phyloP scores from a whole-genome alignment of 2,113 vertebrate genomes.

The Epinephelus lanceolatus region DNA sequence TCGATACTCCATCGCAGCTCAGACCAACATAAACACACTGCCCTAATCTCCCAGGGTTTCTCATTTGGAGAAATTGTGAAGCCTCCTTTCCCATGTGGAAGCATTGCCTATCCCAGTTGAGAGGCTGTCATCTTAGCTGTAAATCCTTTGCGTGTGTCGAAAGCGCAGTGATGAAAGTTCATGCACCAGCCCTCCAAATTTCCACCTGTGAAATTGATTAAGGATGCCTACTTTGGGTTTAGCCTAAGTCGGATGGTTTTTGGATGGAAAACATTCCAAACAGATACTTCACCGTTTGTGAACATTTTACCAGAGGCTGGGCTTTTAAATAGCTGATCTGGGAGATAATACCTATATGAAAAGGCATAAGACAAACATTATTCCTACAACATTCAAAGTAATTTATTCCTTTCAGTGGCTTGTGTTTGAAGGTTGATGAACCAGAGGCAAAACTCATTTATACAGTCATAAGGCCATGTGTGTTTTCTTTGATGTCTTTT shows the following conservation, averaged over 20 bases:
- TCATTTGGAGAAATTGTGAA: slow-evolving; percentile 28
- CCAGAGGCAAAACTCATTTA: slow-evolving; percentile 33
- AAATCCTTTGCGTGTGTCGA: slow-evolving; percentile 50
- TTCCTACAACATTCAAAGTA: slow-evolving; percentile 10
- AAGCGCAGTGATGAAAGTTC: slow-evolving; percentile 38
- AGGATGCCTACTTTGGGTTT: slow-evolving; percentile 26
- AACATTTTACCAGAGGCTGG: slow-evolving; percentile 16
- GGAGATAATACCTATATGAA: background rate
- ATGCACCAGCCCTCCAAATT: slow-evolving; percentile 37
- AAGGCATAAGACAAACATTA: slow-evolving; percentile 16
- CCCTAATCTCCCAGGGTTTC: slow-evolving; percentile 26
- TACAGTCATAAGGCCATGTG: slow-evolving; percentile 9
- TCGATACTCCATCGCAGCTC: slow-evolving; percentile 24
- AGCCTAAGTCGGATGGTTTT: slow-evolving; percentile 16
- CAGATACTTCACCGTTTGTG: slow-evolving; percentile 16
- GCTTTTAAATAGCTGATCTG: background rate
- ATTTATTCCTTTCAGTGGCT: slow-evolving; percentile 30
- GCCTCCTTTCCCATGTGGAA: slow-evolving; percentile 30
- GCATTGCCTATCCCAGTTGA: slow-evolving; percentile 15
- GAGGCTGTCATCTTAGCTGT: slow-evolving; percentile 35
- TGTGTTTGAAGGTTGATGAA: slow-evolving; percentile 31
- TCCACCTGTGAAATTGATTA: slow-evolving; percentile 56
- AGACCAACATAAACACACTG: slow-evolving; percentile 37
- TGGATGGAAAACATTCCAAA: slow-evolving; percentile 38
- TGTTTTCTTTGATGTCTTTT: slow-evolving; percentile 55